These are phyloP conservation scores for Caenorhabditis drosophilae DNA, from an alignment of 2,888 invertebrate species.

Conservation along the genomic window DNA sequence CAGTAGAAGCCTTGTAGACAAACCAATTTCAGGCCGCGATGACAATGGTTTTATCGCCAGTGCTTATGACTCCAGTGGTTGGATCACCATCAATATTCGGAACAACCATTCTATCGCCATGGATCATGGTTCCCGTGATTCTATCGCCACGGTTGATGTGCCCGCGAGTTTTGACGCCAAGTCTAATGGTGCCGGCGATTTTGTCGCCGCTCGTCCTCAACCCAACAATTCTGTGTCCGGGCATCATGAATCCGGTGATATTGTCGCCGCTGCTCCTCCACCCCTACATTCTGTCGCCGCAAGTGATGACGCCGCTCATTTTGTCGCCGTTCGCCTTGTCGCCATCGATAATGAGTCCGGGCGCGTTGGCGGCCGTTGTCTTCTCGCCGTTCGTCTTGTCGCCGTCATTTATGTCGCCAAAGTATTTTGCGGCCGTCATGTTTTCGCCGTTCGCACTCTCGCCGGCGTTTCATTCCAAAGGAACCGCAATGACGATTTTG, in stretches of 20 bases:
- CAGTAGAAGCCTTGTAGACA: constrained; percentile 15
- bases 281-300: constrained; percentile 51
- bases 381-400: constrained; percentile 47
- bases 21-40: constrained; percentile 28
- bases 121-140: constrained; percentile 53
- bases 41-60: constrained; percentile 32
- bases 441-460: constrained; percentile 55
- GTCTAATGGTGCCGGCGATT: constrained; percentile 48
- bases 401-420: constrained; percentile 53
- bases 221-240: constrained; percentile 52
- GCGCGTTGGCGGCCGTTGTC: constrained; percentile 34
- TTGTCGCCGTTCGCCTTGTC: constrained; percentile 48
- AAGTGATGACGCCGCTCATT: constrained; percentile 57
- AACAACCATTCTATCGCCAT: constrained; percentile 49
- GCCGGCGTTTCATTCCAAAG: constrained; percentile 28
- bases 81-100: constrained; percentile 39
- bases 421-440: constrained; percentile 48
- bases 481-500: constrained; percentile 32
- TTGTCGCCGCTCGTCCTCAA: constrained; percentile 47
- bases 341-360: constrained; percentile 39
- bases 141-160: constrained; percentile 33
- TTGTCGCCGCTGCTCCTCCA: constrained; percentile 38
- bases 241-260: constrained; percentile 43
- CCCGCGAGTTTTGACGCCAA: constrained; percentile 51
- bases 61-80: constrained; percentile 31